Percentiles rank a stretch among this genome's conserved stretches.
Evolutionary conservation across 2,113 vertebrate species (phyloP).

Genomic region (Peromyscus polionotus): DNA sequence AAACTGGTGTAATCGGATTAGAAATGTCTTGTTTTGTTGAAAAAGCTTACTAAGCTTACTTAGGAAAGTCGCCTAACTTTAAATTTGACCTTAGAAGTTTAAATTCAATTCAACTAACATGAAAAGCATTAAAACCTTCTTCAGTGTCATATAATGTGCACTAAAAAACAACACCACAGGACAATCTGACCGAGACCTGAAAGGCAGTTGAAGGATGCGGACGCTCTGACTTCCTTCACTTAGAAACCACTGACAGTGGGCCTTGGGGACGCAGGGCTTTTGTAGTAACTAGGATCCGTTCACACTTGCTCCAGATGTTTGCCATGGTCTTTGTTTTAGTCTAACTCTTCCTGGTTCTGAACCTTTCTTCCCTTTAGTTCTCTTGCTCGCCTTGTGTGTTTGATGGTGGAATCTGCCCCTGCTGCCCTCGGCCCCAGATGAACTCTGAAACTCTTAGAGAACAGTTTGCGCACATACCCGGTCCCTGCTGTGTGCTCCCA

Average conservation of each 20-base stretch:
- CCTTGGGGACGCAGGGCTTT: not conserved
- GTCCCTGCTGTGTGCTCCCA: not conserved
- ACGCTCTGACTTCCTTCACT: not conserved
- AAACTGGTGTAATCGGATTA: not conserved
- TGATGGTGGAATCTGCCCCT: constrained; percentile 50
- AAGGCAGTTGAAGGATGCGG: not conserved
- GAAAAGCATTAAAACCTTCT: not conserved
- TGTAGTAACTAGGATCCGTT: not conserved
- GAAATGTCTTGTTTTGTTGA: constrained; percentile 34
- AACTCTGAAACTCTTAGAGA: constrained; percentile 53
- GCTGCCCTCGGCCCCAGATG: too few relatives aligned
- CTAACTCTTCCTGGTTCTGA: not conserved
- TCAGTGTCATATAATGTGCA: not conserved
- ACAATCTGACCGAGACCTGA: not conserved
- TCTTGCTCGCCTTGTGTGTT: not conserved
- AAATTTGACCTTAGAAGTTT: constrained; percentile 17
- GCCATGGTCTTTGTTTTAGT: not conserved
- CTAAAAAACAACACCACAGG: not conserved
- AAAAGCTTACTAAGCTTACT: not conserved
- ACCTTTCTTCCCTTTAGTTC: not conserved
- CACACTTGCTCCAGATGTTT: not conserved
- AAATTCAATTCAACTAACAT: constrained; percentile 7
- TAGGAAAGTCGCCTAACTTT: constrained; percentile 47
- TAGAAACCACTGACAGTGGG: not conserved
- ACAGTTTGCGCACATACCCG: not conserved